Percentiles rank a stretch among this genome's conserved stretches.
phyloP scores from a whole-genome alignment of 2,888 invertebrate species.

The Lycia hirtaria region DNA sequence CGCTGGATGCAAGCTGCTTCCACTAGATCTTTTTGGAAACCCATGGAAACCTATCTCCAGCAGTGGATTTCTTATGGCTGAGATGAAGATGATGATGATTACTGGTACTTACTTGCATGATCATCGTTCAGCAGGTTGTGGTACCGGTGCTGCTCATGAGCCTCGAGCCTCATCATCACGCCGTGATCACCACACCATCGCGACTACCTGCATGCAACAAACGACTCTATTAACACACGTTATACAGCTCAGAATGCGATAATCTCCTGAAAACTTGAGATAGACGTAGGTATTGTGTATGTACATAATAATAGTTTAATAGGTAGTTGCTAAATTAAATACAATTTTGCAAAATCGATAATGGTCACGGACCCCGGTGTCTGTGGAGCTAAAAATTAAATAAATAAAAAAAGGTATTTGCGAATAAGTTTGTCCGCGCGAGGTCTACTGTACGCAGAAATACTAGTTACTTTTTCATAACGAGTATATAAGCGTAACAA shows the following conservation, averaged over 20 bases:
- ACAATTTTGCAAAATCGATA: too few relatives aligned
- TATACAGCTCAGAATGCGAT: background rate
- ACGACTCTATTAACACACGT: background rate
- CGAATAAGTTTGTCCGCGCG: too few relatives aligned
- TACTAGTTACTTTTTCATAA: too few relatives aligned
- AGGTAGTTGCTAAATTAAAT: too few relatives aligned
- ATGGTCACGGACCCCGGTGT: too few relatives aligned
- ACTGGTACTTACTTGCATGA: conserved; percentile 77
- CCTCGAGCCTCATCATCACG: conserved; percentile 84
- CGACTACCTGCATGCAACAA: conserved; percentile 54
- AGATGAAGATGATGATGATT: background rate
- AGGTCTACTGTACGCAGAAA: too few relatives aligned
- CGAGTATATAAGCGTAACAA: too few relatives aligned
- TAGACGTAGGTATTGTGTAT: background rate
- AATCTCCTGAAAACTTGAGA: background rate
- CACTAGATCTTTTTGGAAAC: too few relatives aligned
- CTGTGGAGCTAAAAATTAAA: too few relatives aligned
- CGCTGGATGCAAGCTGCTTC: too few relatives aligned
- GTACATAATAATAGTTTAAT: background rate
- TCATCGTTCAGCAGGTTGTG: conserved; percentile 82
- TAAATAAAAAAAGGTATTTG: background rate
- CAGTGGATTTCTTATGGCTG: too few relatives aligned
- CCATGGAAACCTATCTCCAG: background rate
- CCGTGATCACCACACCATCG: conserved; percentile 71
- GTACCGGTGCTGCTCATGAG: conserved; percentile 78